Percentiles rank a stretch among this genome's conserved stretches.
phyloP scores from a whole-genome alignment of 2,113 vertebrate species.

The Melozone crissalis region DNA sequence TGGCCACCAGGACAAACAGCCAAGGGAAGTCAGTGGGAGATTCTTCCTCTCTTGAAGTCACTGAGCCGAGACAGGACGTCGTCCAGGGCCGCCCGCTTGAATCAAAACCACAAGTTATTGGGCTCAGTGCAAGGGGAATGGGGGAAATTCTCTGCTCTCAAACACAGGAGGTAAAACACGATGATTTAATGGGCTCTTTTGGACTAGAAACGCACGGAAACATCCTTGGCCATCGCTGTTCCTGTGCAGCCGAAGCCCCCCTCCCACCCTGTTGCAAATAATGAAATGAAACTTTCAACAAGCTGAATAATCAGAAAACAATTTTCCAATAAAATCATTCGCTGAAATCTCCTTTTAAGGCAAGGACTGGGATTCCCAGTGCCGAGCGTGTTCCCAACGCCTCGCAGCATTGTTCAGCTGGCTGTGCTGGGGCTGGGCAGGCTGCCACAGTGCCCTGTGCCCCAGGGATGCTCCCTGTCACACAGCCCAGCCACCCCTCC shows the following conservation, averaged over 20 bases:
- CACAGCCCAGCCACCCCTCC: not conserved
- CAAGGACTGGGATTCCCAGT: conserved; percentile 55
- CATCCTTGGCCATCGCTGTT: not conserved
- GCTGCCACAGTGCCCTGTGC: not conserved
- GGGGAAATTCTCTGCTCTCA: not conserved
- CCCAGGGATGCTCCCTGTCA: not conserved
- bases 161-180: not conserved
- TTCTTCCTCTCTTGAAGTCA: not conserved
- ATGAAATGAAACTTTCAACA: conserved; percentile 37
- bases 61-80: not conserved
- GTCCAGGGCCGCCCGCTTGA: not conserved
- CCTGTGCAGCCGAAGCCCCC: not conserved
- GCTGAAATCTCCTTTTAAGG: conserved; percentile 62
- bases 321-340: conserved; percentile 58
- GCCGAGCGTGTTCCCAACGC: not conserved
- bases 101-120: not conserved
- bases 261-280: not conserved
- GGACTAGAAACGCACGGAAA: not conserved
- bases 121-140: not conserved
- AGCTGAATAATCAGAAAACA: conserved; percentile 65
- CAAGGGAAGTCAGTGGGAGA: not conserved
- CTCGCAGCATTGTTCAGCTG: not conserved
- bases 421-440: not conserved
- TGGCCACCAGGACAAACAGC: not conserved
- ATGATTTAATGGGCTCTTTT: conserved; percentile 13